These are phyloP conservation scores for Nomada lathburiana DNA, from an alignment of 2,888 invertebrate species.

Conservation along the genomic window DNA sequence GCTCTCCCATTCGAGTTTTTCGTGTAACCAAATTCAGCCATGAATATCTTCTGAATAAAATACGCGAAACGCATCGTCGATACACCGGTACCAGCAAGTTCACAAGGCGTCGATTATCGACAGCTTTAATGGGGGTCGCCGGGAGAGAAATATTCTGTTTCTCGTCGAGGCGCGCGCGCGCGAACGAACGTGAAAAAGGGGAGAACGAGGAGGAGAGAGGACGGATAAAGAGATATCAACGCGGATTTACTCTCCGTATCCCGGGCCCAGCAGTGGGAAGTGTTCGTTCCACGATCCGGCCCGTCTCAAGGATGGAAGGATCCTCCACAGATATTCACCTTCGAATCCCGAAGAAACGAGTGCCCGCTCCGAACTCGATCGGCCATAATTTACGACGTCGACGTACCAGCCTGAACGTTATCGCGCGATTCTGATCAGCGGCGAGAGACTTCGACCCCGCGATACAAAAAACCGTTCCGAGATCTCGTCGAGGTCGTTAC, in stretches of 20 bases:
- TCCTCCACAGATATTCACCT: slow-evolving; percentile 64
- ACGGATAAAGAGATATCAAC: slow-evolving; percentile 63
- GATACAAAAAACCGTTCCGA: slow-evolving; percentile 72
- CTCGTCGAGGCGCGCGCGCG: slow-evolving; percentile 22
- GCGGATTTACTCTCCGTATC: slow-evolving; percentile 61
- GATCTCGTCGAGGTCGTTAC: slow-evolving; percentile 75
- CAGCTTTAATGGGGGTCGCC: slow-evolving; percentile 19
- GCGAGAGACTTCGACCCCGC: slow-evolving; percentile 69
- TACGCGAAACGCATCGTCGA: not conserved
- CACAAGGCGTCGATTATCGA: slow-evolving; percentile 40
- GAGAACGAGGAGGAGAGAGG: not conserved
- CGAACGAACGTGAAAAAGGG: slow-evolving; percentile 2
- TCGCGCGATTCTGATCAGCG: slow-evolving; percentile 77
- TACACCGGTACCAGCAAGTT: not conserved
- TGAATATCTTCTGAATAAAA: slow-evolving; percentile 3
- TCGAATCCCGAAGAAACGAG: slow-evolving; percentile 65
- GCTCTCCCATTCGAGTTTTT: not conserved
- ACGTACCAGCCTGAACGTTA: slow-evolving; percentile 67
- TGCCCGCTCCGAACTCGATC: slow-evolving; percentile 72
- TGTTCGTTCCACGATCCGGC: slow-evolving; percentile 39
- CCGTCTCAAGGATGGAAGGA: slow-evolving; percentile 60
- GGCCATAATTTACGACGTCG: slow-evolving; percentile 76
- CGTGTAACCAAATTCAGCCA: not conserved
- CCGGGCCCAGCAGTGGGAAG: slow-evolving; percentile 48
- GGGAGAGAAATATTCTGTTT: slow-evolving; percentile 30